phyloP scores from a whole-genome alignment of 2,888 invertebrate species.

The Phania funesta region DNA sequence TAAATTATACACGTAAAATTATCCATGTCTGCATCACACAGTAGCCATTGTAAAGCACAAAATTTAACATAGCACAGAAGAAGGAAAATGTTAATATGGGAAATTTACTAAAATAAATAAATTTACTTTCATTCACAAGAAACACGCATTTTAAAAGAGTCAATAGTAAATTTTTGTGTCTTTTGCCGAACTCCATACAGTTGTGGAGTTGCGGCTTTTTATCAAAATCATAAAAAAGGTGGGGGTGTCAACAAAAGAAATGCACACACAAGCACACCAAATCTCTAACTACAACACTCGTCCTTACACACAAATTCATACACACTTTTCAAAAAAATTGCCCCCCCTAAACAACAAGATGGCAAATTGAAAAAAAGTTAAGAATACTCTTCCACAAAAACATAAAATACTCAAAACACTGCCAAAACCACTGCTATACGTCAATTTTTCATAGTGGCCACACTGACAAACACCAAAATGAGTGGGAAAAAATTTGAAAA shows the following conservation, averaged over 20 bases:
- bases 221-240: slow-evolving; percentile 65
- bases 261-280: slow-evolving; percentile 41
- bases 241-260: slow-evolving; percentile 59
- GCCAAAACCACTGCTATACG: slow-evolving; percentile 65
- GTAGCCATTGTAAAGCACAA: background rate
- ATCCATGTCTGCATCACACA: too few species aligned
- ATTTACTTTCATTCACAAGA: background rate
- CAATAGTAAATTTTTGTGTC: slow-evolving; percentile 52
- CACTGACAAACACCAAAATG: slow-evolving; percentile 67
- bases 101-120: slow-evolving; percentile 20
- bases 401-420: slow-evolving; percentile 49
- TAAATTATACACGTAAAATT: too few species aligned
- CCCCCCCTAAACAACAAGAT: slow-evolving; percentile 8
- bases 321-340: slow-evolving; percentile 1
- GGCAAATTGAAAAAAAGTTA: slow-evolving; percentile 21
- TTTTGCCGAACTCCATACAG: slow-evolving; percentile 77
- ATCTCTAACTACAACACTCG: slow-evolving; percentile 36
- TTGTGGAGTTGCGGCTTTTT: slow-evolving; percentile 76
- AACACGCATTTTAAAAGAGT: background rate
- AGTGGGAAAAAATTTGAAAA: slow-evolving; percentile 43
- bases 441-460: slow-evolving; percentile 66
- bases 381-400: slow-evolving; percentile 48
- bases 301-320: background rate
- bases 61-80: slow-evolving; percentile 1
- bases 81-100: background rate